A percentile compares a stretch with the other conserved stretches of the same genome.
Evolutionary conservation across 2,113 vertebrate species (phyloP).

Genomic region (Pseudorhombus dupliciocellatus): DNA sequence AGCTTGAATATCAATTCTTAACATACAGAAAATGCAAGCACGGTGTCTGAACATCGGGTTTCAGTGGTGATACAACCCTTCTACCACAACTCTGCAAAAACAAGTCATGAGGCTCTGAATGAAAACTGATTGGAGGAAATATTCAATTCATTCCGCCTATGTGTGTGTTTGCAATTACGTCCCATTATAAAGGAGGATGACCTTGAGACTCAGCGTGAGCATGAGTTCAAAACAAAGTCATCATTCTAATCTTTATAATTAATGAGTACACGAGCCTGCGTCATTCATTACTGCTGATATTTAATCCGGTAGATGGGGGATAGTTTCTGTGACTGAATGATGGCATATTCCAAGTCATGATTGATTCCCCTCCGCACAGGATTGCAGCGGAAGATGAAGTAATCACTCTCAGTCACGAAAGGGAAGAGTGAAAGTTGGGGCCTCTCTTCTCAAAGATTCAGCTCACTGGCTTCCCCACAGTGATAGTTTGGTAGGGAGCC

Average conservation of each 20-base stretch:
- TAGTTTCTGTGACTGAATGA: conserved; percentile 62
- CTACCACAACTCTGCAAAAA: not conserved
- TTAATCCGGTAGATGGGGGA: conserved; percentile 61
- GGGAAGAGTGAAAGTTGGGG: conserved; percentile 12
- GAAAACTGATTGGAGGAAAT: conserved; percentile 1
- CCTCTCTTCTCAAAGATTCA: conserved; percentile 10
- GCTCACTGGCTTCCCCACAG: conserved; percentile 10
- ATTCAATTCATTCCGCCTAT: not conserved
- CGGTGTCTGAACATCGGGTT: conserved; percentile 28
- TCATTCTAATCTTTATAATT: conserved; percentile 67
- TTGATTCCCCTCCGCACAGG: conserved; percentile 52
- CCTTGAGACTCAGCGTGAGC: conserved; percentile 49
- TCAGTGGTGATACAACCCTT: conserved; percentile 15
- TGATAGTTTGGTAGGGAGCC: conserved; percentile 17
- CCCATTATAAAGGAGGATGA: conserved; percentile 21
- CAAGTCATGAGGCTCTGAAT: not conserved
- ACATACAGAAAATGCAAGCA: conserved; percentile 5
- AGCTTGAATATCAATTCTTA: conserved; percentile 44
- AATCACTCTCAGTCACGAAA: conserved; percentile 50
- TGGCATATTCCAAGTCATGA: conserved; percentile 59
- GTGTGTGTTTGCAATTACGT: conserved; percentile 17
- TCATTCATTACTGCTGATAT: conserved; percentile 67
- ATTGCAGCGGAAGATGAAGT: conserved; percentile 51
- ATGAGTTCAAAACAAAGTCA: conserved; percentile 58
- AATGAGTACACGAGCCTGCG: conserved; percentile 51